Evolutionary conservation across 2,113 vertebrate species (phyloP), one percentile per base, ranked within the genome.

Genomic region (Lutjanus erythropterus): DNA sequence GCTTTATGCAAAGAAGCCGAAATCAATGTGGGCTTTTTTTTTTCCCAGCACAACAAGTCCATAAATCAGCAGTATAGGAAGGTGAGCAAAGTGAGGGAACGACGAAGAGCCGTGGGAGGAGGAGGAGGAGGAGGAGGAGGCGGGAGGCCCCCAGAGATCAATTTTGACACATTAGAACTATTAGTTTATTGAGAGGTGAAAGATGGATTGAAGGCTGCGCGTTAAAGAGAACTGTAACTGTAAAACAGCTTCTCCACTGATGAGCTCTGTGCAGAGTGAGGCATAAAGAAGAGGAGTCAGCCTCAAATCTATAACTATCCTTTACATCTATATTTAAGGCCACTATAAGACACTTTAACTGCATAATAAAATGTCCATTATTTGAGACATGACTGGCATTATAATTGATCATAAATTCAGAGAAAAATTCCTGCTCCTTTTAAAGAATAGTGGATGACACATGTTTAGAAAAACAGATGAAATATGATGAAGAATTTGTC

Each of bases 161-260:
- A 97, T 98, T 95, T 96, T 96, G 95, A 97, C 97, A 98, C 96
- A 97, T 97, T 97, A 98, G 95, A 95, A 93, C 96, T 95, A 96
- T 97, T 96, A 96, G 94, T 92, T 96, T 96, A 96, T 95, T 94
- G 95, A 97, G 94, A 96, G 94, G 82, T 67, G 85, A 81, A 83
- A 94, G 96, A 96, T 88, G 79, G 94, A 96, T 95, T 89, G 87
- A 85, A 58, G 64, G 84, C 10, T 61, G 76, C 85, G 84, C 66
- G 66, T 72, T 85, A 75, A 87, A 86, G 62, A 71, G 75, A 82
- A 71, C 81, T 76, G 79, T 86, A 80, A 74, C 58, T 72, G 81
- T 86, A 83, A 89, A 88, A 81, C 55, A 39, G 83, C 88, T 60
- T 81, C 89, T 88, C 64, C 23, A 42, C 77, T 85, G 80, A 83